phyloP scores from a whole-genome alignment of 2,113 vertebrate species.

The Aspiorhynchus laticeps region DNA sequence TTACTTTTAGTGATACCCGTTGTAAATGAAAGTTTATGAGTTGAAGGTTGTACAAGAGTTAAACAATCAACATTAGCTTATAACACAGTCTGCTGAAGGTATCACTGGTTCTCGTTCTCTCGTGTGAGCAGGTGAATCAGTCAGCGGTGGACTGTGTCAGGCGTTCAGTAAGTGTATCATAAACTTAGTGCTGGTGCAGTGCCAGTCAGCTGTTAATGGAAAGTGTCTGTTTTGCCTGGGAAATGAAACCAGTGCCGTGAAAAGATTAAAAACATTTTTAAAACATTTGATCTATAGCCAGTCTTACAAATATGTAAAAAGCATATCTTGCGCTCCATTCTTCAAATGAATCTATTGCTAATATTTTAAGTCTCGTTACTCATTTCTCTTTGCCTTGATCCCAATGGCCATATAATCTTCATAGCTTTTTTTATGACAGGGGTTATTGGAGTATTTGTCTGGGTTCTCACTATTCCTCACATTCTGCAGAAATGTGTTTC shows the following conservation, averaged over 20 bases:
- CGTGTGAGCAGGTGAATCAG: neutral
- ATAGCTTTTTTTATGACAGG: slow-evolving; percentile 53
- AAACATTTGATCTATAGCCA: slow-evolving; percentile 57
- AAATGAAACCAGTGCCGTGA: slow-evolving; percentile 49
- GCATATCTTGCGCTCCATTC: slow-evolving; percentile 54
- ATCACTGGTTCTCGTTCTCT: neutral
- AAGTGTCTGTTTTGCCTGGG: slow-evolving; percentile 38
- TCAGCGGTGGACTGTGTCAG: neutral
- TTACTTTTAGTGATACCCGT: neutral
- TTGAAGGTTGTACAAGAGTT: neutral
- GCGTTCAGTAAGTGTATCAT: neutral
- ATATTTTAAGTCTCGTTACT: slow-evolving; percentile 62
- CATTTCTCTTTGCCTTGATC: slow-evolving; percentile 61
- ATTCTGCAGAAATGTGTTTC: slow-evolving; percentile 52
- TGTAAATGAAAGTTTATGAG: neutral
- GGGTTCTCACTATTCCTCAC: slow-evolving; percentile 14
- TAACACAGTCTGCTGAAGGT: neutral
- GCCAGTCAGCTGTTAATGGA: slow-evolving; percentile 39
- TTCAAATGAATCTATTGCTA: slow-evolving; percentile 58
- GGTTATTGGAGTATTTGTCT: slow-evolving; percentile 43
- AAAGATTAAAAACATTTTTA: slow-evolving; percentile 52
- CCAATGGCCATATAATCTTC: slow-evolving; percentile 59
- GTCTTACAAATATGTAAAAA: slow-evolving; percentile 60
- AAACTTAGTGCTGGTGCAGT: slow-evolving; percentile 10
- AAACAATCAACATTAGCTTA: neutral